Percentiles rank a stretch among this genome's conserved stretches.
Conservation (phyloP, 2,797 vertebrate genomes). For the Protonibea diacanthus region DNA sequence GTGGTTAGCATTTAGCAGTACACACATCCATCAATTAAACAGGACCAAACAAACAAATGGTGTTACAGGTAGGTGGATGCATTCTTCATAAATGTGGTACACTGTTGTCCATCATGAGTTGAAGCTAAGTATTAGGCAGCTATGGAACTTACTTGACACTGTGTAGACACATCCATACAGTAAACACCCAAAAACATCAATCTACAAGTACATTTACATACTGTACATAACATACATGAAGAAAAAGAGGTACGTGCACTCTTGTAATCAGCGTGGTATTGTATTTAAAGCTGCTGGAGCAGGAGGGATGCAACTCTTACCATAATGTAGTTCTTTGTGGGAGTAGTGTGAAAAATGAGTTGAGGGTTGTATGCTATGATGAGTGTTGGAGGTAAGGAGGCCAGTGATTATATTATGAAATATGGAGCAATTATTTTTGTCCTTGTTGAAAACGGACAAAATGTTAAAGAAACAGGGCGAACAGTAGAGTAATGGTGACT, state of each 20-base stretch:
- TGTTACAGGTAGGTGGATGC: background rate
- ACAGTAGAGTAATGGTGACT: background rate
- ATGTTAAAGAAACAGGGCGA: background rate
- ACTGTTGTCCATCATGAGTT: background rate
- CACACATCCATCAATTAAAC: background rate
- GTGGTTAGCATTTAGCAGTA: background rate
- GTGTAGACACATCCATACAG: background rate
- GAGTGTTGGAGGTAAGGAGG: conserved; percentile 1
- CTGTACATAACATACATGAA: background rate
- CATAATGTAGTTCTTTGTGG: background rate
- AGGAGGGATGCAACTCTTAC: rapidly evolving
- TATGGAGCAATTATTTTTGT: background rate
- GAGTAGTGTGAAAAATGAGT: background rate
- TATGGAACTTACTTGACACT: background rate
- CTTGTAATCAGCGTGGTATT: background rate
- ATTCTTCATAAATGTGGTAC: background rate
- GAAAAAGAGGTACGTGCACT: background rate
- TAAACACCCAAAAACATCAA: too few relatives aligned
- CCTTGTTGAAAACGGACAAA: background rate
- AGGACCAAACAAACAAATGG: background rate
- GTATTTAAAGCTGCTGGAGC: background rate
- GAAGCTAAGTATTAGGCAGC: background rate
- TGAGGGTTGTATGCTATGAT: background rate
- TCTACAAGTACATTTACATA: background rate
- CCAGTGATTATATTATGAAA: background rate